phyloP scores from a whole-genome alignment of 2,888 invertebrate genomes.

The Catotricha subobsoleta region DNA sequence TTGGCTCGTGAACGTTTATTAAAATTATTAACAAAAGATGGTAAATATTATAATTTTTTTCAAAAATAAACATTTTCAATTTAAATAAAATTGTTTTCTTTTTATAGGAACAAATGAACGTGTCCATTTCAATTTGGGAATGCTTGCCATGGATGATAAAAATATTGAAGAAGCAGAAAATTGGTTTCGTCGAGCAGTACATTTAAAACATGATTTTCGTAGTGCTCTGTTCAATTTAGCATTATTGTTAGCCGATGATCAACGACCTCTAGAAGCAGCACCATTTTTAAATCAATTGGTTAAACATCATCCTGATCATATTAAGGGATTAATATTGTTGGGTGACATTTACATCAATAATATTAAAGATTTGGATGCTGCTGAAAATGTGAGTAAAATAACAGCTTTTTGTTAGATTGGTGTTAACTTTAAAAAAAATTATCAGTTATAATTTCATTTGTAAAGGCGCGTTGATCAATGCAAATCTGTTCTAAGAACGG shows the following conservation, averaged over 20 bases:
- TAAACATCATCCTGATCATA: conserved; percentile 79
- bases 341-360: conserved; percentile 95
- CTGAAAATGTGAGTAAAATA: conserved; percentile 67
- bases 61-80: no score
- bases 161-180: conserved; percentile 76
- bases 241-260: conserved; percentile 69
- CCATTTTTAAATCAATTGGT: conserved; percentile 83
- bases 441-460: no score
- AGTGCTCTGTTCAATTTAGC: conserved; percentile 92
- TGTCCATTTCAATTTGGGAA: conserved; percentile 87
- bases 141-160: conserved; percentile 91
- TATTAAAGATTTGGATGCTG: conserved; percentile 83
- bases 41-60: conserved; percentile 21
- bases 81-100: neutral
- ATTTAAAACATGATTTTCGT: conserved; percentile 72
- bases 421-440: no score
- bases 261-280: conserved; percentile 76
- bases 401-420: no score
- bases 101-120: conserved; percentile 59
- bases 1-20: conserved; percentile 64
- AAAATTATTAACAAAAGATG: conserved; percentile 57
- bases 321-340: conserved; percentile 80
- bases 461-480: no score
- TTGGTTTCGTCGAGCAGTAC: conserved; percentile 78
- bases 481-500: no score